Evolutionary conservation across 92 coral and sea anemone genomes (phyloP).

Genomic region (Zoanthus sansibaricus): DNA sequence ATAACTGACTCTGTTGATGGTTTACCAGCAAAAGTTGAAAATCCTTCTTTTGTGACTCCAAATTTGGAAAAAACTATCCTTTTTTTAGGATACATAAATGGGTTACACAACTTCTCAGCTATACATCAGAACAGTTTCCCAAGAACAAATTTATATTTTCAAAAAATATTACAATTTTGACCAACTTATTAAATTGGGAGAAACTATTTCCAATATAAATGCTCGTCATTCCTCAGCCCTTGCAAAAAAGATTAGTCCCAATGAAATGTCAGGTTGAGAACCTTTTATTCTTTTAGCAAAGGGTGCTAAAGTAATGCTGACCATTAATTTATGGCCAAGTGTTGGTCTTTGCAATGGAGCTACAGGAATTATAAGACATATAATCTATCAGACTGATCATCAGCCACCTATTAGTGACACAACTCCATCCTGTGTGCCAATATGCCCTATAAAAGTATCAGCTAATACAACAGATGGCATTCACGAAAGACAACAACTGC

Average conservation of each 20-base stretch:
- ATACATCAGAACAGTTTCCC: background rate
- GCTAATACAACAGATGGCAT: conserved; percentile 32
- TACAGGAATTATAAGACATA: conserved; percentile 47
- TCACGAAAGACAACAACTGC: conserved; percentile 47
- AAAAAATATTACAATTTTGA: too few relatives aligned
- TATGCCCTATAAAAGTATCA: conserved; percentile 64
- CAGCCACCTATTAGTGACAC: conserved; percentile 58
- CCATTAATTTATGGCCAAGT: conserved; percentile 63
- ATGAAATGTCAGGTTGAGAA: conserved; percentile 33
- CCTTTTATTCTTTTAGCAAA: conserved; percentile 29
- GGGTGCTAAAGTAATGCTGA: conserved; percentile 32
- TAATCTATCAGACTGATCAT: conserved; percentile 54
- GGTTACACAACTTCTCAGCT: conserved; percentile 51
- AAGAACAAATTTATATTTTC: conserved; percentile 30
- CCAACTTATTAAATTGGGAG: too few relatives aligned
- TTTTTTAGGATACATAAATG: conserved; percentile 43
- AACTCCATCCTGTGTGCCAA: conserved; percentile 68
- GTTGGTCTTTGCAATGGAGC: conserved; percentile 71
- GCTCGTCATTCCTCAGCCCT: conserved; percentile 29
- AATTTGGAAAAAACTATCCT: conserved; percentile 44
- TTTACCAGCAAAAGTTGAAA: conserved; percentile 58
- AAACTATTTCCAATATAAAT: too few relatives aligned
- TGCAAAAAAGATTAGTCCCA: conserved; percentile 32
- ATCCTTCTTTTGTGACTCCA: conserved; percentile 21
- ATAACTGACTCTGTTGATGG: conserved; percentile 66